Base-by-base conservation (phyloP, 1,140 invertebrate genomes). In the Calosoma granatense region DNA sequence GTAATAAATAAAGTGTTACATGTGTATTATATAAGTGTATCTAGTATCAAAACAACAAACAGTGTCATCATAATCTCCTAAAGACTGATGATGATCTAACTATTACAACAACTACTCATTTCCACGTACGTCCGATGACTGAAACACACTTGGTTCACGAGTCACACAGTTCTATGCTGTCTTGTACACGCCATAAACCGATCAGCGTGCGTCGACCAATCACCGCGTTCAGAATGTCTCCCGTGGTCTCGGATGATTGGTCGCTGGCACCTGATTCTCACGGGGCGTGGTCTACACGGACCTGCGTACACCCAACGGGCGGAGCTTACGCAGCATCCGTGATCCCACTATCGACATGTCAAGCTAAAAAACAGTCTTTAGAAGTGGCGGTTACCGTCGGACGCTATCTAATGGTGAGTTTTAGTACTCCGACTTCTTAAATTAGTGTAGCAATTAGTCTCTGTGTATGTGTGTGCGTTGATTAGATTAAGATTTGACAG, bases 241-340 rank as follows among this genome's bases (percentile, higher is more conserved):
- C 26, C 26, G 26, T 22, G 22, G 39, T 43, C 20, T 56, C 51
- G 61, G 51, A 55, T 63, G 58, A 68, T 68, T 68, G 67, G 67
- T 47, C 43, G 59, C 26, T 6, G n/a, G 6, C n/a, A 36, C 26
- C 6, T 36, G 6, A 36, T 36, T 6, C 26, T 6, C 26, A 53
- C 36, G 19, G 3, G 23, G 23, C 19, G 51, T 51, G 26, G 53
- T 53, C 54, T 55, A 43, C 47, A 60, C 59, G 36, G 47, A 53
- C 17, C 54, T n/a, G 23, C 39, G 23, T 19, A 19, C 53, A 19
- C 54, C 57, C 36, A 11, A 14, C 14, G 41, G 67, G 67, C 56
- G 64, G 57, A 57, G 63, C 59, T 36, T 62, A 15, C 30, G 43
- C 67, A 67, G 65, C 65, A 67, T 68, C 67, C 65, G 63, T 61